Evolutionary conservation across 2,888 invertebrate species (phyloP).

Genomic region (Drosophila macrospina): DNA sequence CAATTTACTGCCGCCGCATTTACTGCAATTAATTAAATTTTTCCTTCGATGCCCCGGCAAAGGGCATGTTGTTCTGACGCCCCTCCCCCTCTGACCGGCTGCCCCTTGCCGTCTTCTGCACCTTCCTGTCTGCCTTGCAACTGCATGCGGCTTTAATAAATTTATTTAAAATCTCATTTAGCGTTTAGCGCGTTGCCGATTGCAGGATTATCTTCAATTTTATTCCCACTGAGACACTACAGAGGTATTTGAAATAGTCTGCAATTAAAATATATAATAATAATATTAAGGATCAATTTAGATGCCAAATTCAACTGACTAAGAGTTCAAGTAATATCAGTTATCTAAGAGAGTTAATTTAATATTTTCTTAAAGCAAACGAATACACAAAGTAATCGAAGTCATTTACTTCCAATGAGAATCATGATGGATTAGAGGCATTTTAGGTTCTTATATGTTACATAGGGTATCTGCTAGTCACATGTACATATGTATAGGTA

Average conservation of each 20-base stretch:
- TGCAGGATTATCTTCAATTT: background rate
- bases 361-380: background rate
- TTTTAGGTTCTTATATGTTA: background rate
- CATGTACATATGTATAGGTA: background rate
- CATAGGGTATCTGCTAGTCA: slow-evolving; percentile 8
- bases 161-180: slow-evolving; percentile 67
- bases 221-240: background rate
- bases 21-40: slow-evolving; percentile 79
- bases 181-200: background rate
- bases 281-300: too few species aligned
- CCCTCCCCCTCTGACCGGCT: background rate
- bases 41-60: slow-evolving; percentile 33
- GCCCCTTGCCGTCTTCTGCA: slow-evolving; percentile 1
- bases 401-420: background rate
- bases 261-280: background rate
- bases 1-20: slow-evolving; percentile 43
- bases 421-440: slow-evolving; percentile 10
- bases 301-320: too few species aligned
- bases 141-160: slow-evolving; percentile 70
- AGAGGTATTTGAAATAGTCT: background rate
- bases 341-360: too few species aligned
- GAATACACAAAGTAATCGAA: background rate
- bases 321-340: too few species aligned
- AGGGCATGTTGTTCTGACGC: slow-evolving; percentile 24
- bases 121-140: slow-evolving; percentile 20